Percentiles rank a stretch among this genome's conserved stretches.
Conservation (phyloP, 2,888 invertebrate genomes). For the Mycogona germanica region DNA sequence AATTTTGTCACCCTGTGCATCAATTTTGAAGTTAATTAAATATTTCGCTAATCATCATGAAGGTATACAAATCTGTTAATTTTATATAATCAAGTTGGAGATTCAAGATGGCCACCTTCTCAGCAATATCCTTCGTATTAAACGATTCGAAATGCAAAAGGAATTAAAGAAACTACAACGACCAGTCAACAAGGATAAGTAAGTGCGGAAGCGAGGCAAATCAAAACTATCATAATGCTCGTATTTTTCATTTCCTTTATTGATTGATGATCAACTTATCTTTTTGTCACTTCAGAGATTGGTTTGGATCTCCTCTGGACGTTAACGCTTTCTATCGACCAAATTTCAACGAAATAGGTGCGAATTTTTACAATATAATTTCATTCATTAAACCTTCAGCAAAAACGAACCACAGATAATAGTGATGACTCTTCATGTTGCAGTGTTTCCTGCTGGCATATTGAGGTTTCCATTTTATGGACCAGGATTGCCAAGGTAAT, state of each 20-base stretch:
- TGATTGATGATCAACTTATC: not conserved
- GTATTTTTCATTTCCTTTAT: slow-evolving; percentile 3
- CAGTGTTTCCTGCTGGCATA: slow-evolving; percentile 34
- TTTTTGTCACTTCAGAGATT: slow-evolving; percentile 27
- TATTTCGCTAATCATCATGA: slow-evolving; percentile 14
- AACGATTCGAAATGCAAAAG: slow-evolving; percentile 55
- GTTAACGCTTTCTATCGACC: slow-evolving; percentile 94
- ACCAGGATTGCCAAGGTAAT: slow-evolving; percentile 31
- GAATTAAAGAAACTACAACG: slow-evolving; percentile 56
- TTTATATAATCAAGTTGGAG: slow-evolving; percentile 39
- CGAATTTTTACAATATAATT: no score
- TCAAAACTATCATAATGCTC: not conserved
- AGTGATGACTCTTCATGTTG: slow-evolving; percentile 11
- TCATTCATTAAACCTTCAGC: no score
- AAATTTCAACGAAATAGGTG: slow-evolving; percentile 84
- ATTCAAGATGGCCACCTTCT: slow-evolving; percentile 64
- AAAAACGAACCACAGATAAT: no score
- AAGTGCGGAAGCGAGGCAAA: slow-evolving; percentile 14
- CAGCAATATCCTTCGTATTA: slow-evolving; percentile 64
- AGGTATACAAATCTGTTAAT: no score
- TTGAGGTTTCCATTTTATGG: slow-evolving; percentile 33
- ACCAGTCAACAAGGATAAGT: slow-evolving; percentile 57
- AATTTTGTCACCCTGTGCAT: not conserved
- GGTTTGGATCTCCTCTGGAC: slow-evolving; percentile 52
- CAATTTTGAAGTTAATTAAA: slow-evolving; percentile 1